phyloP scores from a whole-genome alignment of 2,113 vertebrate genomes.

The Petrocephalus microphthalmus region DNA sequence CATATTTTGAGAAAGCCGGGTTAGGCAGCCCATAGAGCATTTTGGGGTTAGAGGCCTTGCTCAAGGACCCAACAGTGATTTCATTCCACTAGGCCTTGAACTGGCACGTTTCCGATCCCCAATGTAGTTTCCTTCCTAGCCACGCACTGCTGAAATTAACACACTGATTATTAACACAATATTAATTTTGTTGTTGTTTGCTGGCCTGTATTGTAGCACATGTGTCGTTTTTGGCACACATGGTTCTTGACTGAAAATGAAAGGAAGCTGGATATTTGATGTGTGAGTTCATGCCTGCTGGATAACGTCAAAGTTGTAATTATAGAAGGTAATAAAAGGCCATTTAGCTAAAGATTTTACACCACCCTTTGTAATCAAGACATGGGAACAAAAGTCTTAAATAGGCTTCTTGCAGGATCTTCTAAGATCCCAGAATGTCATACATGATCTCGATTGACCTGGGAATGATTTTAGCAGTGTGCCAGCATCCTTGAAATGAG shows the following conservation, averaged over 20 bases:
- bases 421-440: not conserved
- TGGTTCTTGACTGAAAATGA: not conserved
- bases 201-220: not conserved
- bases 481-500: not conserved
- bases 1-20: not conserved
- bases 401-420: not conserved
- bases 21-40: not conserved
- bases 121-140: not conserved
- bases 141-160: not conserved
- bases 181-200: not conserved
- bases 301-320: not conserved
- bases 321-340: not conserved
- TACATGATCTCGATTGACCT: not conserved
- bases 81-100: not conserved
- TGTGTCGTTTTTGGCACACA: not conserved
- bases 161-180: not conserved
- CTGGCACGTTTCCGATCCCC: not conserved
- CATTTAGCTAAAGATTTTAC: not conserved
- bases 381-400: not conserved
- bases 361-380: not conserved
- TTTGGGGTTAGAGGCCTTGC: not conserved
- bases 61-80: not conserved
- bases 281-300: too few relatives aligned
- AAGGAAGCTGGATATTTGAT: too few relatives aligned
- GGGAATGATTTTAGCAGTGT: not conserved